phyloP scores from a whole-genome alignment of 2,113 vertebrate species.

The Turnix velox region DNA sequence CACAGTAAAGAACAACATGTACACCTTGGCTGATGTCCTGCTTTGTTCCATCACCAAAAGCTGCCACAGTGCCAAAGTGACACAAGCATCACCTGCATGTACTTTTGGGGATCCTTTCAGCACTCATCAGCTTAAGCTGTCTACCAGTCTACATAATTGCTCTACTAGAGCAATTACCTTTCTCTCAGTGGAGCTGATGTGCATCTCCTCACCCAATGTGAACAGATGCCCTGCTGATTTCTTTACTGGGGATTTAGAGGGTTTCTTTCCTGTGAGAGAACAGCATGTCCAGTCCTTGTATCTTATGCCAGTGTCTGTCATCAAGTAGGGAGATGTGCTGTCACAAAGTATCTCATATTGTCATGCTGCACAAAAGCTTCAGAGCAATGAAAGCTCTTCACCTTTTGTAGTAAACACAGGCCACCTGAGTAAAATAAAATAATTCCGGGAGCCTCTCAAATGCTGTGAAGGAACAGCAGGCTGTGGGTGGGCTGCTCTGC shows the following conservation, averaged over 20 bases:
- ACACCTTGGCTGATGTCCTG: background rate
- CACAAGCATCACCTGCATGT: fast-evolving
- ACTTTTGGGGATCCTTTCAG: background rate
- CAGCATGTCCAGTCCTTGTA: background rate
- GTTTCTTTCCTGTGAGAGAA: background rate
- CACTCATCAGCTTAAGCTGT: background rate
- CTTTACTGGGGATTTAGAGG: background rate
- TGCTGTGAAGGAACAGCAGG: background rate
- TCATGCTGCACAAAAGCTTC: background rate
- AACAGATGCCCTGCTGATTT: background rate
- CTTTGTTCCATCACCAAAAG: background rate
- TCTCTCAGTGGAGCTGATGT: background rate
- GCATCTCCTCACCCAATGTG: background rate
- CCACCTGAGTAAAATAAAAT: background rate
- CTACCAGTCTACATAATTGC: background rate
- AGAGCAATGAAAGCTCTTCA: background rate
- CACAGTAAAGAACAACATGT: background rate
- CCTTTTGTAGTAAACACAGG: background rate
- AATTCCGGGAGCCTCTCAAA: background rate
- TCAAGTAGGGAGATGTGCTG: background rate
- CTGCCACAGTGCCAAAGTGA: background rate
- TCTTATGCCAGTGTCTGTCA: background rate
- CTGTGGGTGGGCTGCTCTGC: background rate
- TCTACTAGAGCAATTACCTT: background rate
- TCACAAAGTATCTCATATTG: background rate